phyloP scores from a whole-genome alignment of 2,797 vertebrate genomes.

The Melanotaenia trifasciata region DNA sequence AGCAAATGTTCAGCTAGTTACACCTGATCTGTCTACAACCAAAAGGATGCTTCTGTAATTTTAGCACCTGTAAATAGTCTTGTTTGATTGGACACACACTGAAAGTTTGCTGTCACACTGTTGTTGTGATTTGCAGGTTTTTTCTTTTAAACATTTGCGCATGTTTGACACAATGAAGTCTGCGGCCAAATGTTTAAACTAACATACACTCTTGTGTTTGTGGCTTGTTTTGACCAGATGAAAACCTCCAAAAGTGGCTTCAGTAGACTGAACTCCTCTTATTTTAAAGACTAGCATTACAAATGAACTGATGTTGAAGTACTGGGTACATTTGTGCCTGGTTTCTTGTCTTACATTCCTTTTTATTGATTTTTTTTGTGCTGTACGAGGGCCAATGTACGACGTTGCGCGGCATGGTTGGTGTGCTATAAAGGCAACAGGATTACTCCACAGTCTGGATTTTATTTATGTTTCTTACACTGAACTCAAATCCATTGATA shows the following conservation, averaged over 20 bases:
- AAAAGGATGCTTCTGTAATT: constrained; percentile 37
- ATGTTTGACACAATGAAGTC: constrained; percentile 4
- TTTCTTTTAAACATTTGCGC: constrained; percentile 8
- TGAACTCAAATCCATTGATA: constrained; percentile 77
- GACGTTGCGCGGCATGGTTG: constrained; percentile 46
- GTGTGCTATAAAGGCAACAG: constrained; percentile 61
- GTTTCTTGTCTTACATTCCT: constrained; percentile 75
- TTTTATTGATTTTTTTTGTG: constrained; percentile 42
- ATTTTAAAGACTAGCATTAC: constrained; percentile 48
- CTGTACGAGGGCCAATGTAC: constrained; percentile 59
- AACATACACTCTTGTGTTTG: constrained; percentile 22
- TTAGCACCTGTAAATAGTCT: constrained; percentile 33
- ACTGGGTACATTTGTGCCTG: constrained; percentile 46
- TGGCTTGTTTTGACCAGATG: constrained; percentile 33
- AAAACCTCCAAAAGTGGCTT: constrained; percentile 27
- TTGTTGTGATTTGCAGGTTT: constrained; percentile 9
- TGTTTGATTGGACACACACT: constrained; percentile 26
- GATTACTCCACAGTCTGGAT: constrained; percentile 67
- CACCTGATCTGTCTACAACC: constrained; percentile 31
- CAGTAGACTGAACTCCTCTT: constrained; percentile 35
- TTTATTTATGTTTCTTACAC: constrained; percentile 86
- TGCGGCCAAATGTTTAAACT: constrained; percentile 28
- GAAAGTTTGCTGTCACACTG: constrained; percentile 24
- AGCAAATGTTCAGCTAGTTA: constrained; percentile 41
- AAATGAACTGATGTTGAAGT: constrained; percentile 39